Evolutionary conservation across 2,888 invertebrate species (phyloP).

Genomic region (Eupeodes luniger): DNA sequence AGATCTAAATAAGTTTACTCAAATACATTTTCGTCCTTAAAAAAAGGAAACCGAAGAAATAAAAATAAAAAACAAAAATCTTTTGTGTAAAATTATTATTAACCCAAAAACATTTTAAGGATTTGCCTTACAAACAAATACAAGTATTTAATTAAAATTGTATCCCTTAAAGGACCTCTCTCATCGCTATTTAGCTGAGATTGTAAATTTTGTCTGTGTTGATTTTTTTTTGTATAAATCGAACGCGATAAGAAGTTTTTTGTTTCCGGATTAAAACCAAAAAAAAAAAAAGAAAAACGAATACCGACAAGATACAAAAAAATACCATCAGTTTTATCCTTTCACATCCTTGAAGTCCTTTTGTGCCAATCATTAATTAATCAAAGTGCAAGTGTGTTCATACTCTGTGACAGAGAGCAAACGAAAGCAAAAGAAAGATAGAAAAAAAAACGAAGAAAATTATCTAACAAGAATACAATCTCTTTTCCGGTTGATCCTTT

Average conservation of each 20-base stretch:
- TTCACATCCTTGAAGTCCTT: constrained; percentile 37
- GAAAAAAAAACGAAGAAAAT: constrained; percentile 15
- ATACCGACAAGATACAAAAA: neutral
- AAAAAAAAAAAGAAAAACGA: constrained; percentile 11
- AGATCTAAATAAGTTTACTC: neutral
- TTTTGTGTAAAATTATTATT: neutral
- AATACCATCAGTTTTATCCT: constrained; percentile 28
- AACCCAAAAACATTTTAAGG: neutral
- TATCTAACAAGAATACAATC: constrained; percentile 50
- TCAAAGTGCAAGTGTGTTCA: constrained; percentile 71
- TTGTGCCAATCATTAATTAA: constrained; percentile 72
- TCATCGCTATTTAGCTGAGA: neutral
- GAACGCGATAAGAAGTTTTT: constrained; percentile 52
- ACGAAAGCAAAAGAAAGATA: constrained; percentile 11
- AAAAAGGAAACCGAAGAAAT: neutral
- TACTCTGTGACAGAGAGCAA: constrained; percentile 47
- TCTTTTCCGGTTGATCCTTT: constrained; percentile 69
- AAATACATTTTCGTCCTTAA: neutral
- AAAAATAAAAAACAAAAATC: neutral
- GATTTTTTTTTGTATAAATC: constrained; percentile 6
- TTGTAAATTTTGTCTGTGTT: constrained; percentile 9
- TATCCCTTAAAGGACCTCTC: constrained; percentile 31
- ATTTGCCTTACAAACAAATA: neutral
- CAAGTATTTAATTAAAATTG: neutral
- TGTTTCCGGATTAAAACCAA: neutral